phyloP scores from a whole-genome alignment of 2,888 invertebrate species.

The Mimas tiliae region DNA sequence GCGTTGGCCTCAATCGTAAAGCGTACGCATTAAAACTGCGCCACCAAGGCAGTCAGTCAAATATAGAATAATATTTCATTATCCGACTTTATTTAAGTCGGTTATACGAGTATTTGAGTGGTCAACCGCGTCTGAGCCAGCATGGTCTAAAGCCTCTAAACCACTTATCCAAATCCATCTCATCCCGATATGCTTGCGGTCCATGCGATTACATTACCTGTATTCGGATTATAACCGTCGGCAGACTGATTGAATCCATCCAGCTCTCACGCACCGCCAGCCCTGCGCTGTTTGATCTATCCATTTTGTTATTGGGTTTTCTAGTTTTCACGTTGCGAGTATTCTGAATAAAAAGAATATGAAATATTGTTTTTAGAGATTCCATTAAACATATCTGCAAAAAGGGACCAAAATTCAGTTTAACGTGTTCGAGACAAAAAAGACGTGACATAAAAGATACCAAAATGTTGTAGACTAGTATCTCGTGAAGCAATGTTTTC shows the following conservation, averaged over 20 bases:
- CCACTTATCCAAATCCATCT: not conserved
- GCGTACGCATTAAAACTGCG: no score
- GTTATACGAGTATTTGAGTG: not conserved
- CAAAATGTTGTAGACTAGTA: no score
- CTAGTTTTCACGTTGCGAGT: not conserved
- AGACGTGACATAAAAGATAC: no score
- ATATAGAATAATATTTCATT: not conserved
- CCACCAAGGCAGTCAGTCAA: no score
- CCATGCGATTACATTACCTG: constrained; percentile 53
- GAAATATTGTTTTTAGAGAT: no score
- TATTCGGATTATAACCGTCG: constrained; percentile 52
- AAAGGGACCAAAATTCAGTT: no score
- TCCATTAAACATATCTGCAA: no score
- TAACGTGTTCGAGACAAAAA: no score
- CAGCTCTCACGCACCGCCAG: not conserved
- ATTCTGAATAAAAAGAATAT: constrained; percentile 21
- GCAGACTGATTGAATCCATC: constrained; percentile 39
- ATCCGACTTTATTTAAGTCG: not conserved
- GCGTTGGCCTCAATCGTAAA: no score
- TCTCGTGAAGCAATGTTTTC: no score
- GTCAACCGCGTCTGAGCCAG: not conserved
- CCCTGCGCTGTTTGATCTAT: not conserved
- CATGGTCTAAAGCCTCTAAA: not conserved
- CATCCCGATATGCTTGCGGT: constrained; percentile 39
- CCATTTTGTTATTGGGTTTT: not conserved